Base-by-base conservation (phyloP, 2,888 invertebrate species). In the Clunio marinus region DNA sequence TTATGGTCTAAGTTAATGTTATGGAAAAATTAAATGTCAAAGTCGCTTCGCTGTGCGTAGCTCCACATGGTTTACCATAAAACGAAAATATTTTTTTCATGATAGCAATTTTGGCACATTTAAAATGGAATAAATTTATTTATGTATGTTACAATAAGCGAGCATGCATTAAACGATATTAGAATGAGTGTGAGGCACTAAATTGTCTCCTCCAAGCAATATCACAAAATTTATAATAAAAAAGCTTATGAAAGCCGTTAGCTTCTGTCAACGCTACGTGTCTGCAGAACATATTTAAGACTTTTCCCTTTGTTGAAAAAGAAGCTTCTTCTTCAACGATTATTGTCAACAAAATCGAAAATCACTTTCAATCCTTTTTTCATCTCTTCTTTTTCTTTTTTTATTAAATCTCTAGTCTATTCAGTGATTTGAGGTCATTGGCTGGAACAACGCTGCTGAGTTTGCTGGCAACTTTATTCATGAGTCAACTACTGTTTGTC, bases 391-490 rank as follows among this genome's bases (percentile, higher is more conserved):
- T 22, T 58, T 68, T 65, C 70, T 27, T 71, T 69, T 72, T 74
- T 75, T n/a, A n/a, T n/a, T n/a, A n/a, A n/a, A n/a, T n/a, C n/a
- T n/a, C n/a, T n/a, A 86, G 86, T 75, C 80, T 86, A 73, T 86
- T 86, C 76, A 86, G 86, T 70, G 86, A 86, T 75, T 78, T 86
- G 70, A 80, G 86, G 69, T 86, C 84, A 73, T 77, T 86, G 72
- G 84, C 85, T 41, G 86, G 86, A 41, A 86, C 86, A 70, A 83
- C 86, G 15, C 77, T 86, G 72, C 83, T 86, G 83, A 86, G 86
- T 77, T 80, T 86, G 70, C 76, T 86, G 74, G 85, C 86, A 41
- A 83, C 85, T 37, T 81, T 86, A 70, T 86, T 86, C 76, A 84
- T 86, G 83, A 83, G 84, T 51, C 86, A 86, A 76, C 80, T 86